These are phyloP conservation scores for Hydrotaea cyrtoneurina DNA, from an alignment of 2,888 invertebrate genomes.

Conservation along the genomic window DNA sequence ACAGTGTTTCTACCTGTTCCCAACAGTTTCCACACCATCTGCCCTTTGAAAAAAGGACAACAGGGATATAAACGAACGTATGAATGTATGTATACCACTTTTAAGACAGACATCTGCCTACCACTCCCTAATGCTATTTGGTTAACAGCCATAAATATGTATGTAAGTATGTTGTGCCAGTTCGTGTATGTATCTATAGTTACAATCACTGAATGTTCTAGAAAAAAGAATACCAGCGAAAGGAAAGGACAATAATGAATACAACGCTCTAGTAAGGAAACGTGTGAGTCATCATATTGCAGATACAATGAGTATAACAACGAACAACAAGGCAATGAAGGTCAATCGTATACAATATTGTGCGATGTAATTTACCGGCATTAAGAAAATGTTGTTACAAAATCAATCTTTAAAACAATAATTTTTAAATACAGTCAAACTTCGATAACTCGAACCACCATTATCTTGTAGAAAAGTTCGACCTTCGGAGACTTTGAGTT, in stretches of 20 bases:
- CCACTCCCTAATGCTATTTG: slow-evolving; percentile 41
- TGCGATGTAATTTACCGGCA: no score
- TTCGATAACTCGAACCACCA: no score
- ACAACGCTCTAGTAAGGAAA: slow-evolving; percentile 42
- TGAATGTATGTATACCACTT: not conserved
- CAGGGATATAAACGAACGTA: no score
- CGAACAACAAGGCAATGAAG: slow-evolving; percentile 3
- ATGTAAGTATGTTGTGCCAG: not conserved
- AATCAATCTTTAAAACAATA: no score
- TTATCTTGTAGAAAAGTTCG: no score
- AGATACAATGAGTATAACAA: not conserved
- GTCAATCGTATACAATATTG: not conserved
- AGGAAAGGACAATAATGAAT: slow-evolving; percentile 43
- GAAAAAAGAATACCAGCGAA: not conserved
- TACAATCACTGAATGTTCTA: slow-evolving; percentile 1
- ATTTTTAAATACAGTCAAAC: no score
- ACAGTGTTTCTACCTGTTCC: no score
- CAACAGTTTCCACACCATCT: no score
- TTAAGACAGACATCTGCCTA: slow-evolving; percentile 30
- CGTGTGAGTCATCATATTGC: slow-evolving; percentile 58
- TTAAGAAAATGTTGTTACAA: no score
- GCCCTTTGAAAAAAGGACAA: no score
- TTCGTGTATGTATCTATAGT: slow-evolving; percentile 8
- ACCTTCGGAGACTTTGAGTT: no score
- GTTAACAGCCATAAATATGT: not conserved